phyloP scores from a whole-genome alignment of 2,888 invertebrate genomes.

The Sarcophaga carnaria region DNA sequence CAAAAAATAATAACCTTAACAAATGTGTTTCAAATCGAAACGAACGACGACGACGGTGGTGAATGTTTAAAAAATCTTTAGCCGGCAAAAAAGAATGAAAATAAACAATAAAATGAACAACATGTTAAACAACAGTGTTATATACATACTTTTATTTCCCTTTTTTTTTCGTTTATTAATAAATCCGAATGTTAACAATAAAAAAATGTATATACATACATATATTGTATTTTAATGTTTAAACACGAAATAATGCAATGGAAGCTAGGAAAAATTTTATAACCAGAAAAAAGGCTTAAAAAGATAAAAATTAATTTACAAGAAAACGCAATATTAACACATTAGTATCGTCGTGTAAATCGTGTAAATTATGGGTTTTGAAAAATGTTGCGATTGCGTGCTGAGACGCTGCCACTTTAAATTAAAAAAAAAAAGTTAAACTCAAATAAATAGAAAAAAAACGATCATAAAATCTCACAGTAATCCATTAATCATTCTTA shows the following conservation, averaged over 20 bases:
- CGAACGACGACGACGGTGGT: too few relatives aligned
- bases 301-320: conserved; percentile 25
- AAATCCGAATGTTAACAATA: too few relatives aligned
- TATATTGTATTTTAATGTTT: conserved; percentile 22
- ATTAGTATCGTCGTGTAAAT: conserved; percentile 29
- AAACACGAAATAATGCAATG: conserved; percentile 28
- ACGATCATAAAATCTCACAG: conserved; percentile 29
- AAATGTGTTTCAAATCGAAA: not conserved
- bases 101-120: not conserved
- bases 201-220: too few relatives aligned
- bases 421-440: conserved; percentile 14
- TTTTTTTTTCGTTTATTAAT: not conserved
- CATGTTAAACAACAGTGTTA: conserved; percentile 49
- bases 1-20: conserved; percentile 9
- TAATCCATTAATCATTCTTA: conserved; percentile 45
- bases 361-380: conserved; percentile 58
- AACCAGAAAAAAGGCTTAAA: not conserved
- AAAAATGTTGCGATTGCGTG: conserved; percentile 61
- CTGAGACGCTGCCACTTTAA: conserved; percentile 31
- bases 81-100: not conserved
- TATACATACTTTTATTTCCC: not conserved
- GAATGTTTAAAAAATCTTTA: too few relatives aligned
- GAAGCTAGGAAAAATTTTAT: not conserved
- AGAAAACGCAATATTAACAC: conserved; percentile 60
- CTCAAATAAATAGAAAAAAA: conserved; percentile 12